Evolutionary conservation across 2,113 vertebrate genomes (phyloP).

Genomic region (Hippoglossus stenolepis): DNA sequence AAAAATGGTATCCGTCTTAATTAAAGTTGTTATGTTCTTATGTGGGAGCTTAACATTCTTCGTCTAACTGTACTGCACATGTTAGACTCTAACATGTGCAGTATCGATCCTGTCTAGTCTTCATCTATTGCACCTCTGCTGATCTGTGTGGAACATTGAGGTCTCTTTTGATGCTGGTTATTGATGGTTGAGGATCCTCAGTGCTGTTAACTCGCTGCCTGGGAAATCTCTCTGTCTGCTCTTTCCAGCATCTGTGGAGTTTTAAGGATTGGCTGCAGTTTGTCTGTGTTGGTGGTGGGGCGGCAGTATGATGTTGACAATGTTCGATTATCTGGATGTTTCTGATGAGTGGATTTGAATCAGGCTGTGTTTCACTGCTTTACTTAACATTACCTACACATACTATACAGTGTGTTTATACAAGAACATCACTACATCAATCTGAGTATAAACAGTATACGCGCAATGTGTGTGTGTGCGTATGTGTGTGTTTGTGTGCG

Average conservation of each 20-base stretch:
- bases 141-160: background rate
- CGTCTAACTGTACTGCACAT: too few species aligned
- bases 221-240: slow-evolving; percentile 17
- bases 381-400: too few species aligned
- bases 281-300: background rate
- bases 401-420: too few species aligned
- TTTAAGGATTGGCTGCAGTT: background rate
- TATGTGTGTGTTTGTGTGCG: background rate
- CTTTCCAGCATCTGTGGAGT: slow-evolving; percentile 7
- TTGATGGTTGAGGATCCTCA: slow-evolving; percentile 7
- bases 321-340: slow-evolving; percentile 20
- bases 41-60: too few species aligned
- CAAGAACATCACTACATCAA: too few species aligned
- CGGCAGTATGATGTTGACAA: background rate
- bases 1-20: too few species aligned
- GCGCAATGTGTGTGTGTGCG: background rate
- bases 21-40: too few species aligned
- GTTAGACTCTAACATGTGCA: too few species aligned
- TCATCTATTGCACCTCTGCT: too few species aligned
- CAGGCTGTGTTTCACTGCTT: background rate
- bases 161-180: slow-evolving; percentile 28
- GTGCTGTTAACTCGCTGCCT: slow-evolving; percentile 13
- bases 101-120: too few species aligned
- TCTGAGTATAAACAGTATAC: too few species aligned
- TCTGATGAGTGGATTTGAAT: slow-evolving; percentile 1